Evolutionary conservation across 2,113 vertebrate genomes (phyloP), one percentile per base, ranked within the genome.

Genomic region (Chelonoidis abingdonii): DNA sequence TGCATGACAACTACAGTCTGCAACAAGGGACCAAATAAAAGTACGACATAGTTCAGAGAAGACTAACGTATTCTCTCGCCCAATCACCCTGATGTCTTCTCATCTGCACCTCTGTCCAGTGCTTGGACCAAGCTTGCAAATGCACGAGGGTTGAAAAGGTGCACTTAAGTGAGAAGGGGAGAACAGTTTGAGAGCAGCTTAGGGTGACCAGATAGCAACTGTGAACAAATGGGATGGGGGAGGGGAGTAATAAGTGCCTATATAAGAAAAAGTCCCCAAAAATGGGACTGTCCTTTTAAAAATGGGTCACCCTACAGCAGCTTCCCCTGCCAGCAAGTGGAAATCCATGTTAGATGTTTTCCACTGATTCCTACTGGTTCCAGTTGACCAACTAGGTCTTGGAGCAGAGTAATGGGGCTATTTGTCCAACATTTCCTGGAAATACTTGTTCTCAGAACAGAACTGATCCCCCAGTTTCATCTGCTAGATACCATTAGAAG

Each of bases 1-100:
- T 1, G 72, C 52, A 31, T 62, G 11, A 24, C 38, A 1, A 84
- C 44, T 83, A 75, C 92, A 22, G 53, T 86, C 92, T 93, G 95
- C 22, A 96, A 92, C 22, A 38, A 89, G 50, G 31, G 10, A 95
- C 0, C 78, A 93, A 8, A 96, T n/a, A 93, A 54, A 41, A 80
- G 81, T 96, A 14, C 96, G 75, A 91, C 0, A 31, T 57, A 47
- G 44, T 7, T n/a, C 84, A 56, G 41, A 80, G 9, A 69, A 83
- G 6, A 79, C 65, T 69, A 80, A 24, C 5, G 44, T 44, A 62
- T 4, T 12, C 38, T 38, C 2, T 27, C 22, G 8, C 80, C 27
- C 78, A 57, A 9, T 29, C 59, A 8, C 56, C 27, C 79, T 83
- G 49, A 49, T 7, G 1, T 81, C 88, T 59, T 29, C 83, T 54